Conservation (phyloP, 2,113 vertebrate genomes). For the Austrofundulus limnaeus region DNA sequence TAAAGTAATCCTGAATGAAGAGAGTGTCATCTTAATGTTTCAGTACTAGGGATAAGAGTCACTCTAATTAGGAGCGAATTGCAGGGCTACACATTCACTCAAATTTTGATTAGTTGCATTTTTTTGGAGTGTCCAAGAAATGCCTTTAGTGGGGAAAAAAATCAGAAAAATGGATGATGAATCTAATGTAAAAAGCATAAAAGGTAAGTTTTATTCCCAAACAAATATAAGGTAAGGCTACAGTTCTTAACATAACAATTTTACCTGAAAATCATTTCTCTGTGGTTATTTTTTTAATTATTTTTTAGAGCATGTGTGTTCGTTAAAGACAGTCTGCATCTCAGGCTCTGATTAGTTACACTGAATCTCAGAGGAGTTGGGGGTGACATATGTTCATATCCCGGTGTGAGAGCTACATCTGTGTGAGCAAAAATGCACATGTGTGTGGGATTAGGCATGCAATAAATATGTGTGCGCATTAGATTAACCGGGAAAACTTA, state of each 20-base stretch:
- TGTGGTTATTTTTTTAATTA: constrained; percentile 36
- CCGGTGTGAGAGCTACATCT: constrained; percentile 59
- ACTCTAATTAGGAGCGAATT: constrained; percentile 94
- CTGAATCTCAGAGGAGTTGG: constrained; percentile 64
- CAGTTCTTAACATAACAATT: constrained; percentile 2
- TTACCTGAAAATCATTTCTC: constrained; percentile 22
- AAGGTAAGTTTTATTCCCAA: neutral
- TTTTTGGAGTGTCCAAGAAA: constrained; percentile 88
- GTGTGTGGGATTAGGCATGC: constrained; percentile 14
- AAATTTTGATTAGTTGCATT: constrained; percentile 87
- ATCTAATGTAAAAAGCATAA: constrained; percentile 16
- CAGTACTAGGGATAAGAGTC: constrained; percentile 89
- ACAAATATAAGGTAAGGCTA: neutral
- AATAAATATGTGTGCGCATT: constrained; percentile 13
- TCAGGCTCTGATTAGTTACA: constrained; percentile 75
- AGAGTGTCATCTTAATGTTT: constrained; percentile 98
- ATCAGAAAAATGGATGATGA: neutral
- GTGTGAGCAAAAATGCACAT: constrained; percentile 2
- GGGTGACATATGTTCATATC: constrained; percentile 73
- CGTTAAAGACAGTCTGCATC: constrained; percentile 58
- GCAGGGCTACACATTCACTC: constrained; percentile 89
- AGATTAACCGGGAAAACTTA: constrained; percentile 18
- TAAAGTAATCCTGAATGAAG: constrained; percentile 98
- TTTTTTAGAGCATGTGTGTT: constrained; percentile 27
- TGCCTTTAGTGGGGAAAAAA: constrained; percentile 71